Conservation (phyloP, 2,797 vertebrate genomes). For the Calcarius lapponicus region DNA sequence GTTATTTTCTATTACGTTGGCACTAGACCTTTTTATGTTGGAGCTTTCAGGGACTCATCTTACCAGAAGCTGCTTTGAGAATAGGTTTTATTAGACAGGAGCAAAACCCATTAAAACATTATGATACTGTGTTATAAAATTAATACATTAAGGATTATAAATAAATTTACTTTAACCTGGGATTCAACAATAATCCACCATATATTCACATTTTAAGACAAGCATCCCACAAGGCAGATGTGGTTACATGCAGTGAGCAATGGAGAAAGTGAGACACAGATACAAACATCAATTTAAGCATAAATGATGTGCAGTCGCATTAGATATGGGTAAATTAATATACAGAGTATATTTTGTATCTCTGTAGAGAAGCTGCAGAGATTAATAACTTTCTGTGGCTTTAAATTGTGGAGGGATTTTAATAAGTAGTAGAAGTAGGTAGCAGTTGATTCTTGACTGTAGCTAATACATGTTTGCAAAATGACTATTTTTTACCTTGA, state of each 20-base stretch:
- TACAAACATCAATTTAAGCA: neutral
- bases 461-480: neutral
- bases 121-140: neutral
- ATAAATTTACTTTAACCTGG: neutral
- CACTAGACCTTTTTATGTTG: neutral
- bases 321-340: neutral
- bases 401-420: neutral
- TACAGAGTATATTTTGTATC: neutral
- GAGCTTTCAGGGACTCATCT: neutral
- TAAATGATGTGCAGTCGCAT: neutral
- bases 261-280: neutral
- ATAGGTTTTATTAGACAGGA: neutral
- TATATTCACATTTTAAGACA: neutral
- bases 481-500: neutral
- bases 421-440: neutral
- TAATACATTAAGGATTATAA: neutral
- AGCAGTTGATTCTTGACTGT: neutral
- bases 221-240: neutral
- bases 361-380: neutral
- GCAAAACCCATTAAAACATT: neutral
- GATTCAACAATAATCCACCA: neutral
- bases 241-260: neutral
- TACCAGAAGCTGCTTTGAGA: neutral
- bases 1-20: slow-evolving; percentile 16
- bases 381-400: neutral